Evolutionary conservation across 37 sponge, comb jelly and placozoan genomes (phyloP).

Genomic region (Aplysina aerophoba): DNA sequence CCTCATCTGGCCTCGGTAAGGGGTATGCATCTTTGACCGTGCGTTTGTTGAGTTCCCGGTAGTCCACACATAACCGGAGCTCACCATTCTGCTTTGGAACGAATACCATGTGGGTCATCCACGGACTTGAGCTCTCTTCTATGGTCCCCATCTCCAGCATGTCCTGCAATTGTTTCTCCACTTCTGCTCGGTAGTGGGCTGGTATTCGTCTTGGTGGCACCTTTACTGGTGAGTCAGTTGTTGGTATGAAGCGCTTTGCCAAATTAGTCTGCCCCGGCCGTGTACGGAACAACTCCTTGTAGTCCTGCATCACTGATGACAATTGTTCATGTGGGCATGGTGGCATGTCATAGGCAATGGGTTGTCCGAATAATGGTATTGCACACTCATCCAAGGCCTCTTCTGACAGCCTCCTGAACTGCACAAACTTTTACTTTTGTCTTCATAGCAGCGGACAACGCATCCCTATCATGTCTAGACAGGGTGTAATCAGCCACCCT

Average conservation of each 20-base stretch:
- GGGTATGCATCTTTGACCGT: slow-evolving; percentile 65
- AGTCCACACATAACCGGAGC: slow-evolving; percentile 61
- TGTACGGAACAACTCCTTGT: slow-evolving; percentile 38
- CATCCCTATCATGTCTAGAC: too few species aligned
- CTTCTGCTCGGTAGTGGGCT: slow-evolving; percentile 56
- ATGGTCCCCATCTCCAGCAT: slow-evolving; percentile 72
- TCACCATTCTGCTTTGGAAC: slow-evolving; percentile 63
- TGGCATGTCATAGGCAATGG: slow-evolving; percentile 26
- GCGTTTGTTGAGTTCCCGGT: slow-evolving; percentile 62
- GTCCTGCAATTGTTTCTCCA: slow-evolving; percentile 43
- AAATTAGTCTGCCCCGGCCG: slow-evolving; percentile 44
- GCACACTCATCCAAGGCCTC: slow-evolving; percentile 41
- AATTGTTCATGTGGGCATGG: not conserved
- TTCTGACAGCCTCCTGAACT: slow-evolving; percentile 5
- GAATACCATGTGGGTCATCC: slow-evolving; percentile 73
- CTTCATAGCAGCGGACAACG: not conserved
- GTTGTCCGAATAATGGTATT: slow-evolving; percentile 26
- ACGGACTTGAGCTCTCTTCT: slow-evolving; percentile 61
- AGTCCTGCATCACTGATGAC: slow-evolving; percentile 7
- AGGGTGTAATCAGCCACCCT: too few species aligned
- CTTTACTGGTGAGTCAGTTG: slow-evolving; percentile 37
- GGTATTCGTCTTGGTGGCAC: slow-evolving; percentile 60
- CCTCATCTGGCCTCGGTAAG: slow-evolving; percentile 65
- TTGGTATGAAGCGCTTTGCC: slow-evolving; percentile 36
- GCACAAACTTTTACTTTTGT: slow-evolving; percentile 25